These are phyloP conservation scores for Actenoides lindsayi DNA, from an alignment of 2,113 vertebrate species.

Conservation along the genomic window DNA sequence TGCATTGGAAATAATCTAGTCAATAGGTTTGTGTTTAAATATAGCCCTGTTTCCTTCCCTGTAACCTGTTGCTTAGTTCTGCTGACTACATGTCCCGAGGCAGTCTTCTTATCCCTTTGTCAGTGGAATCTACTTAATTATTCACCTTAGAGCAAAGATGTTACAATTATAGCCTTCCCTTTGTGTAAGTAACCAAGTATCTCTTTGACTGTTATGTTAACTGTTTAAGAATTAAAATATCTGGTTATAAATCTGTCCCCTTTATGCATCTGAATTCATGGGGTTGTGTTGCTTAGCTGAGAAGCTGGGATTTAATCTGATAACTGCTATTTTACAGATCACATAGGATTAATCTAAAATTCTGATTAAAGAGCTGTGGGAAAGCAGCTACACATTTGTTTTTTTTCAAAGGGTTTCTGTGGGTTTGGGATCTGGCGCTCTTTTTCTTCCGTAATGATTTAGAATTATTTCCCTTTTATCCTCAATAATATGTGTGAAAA, in stretches of 20 bases:
- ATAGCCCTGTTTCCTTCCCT: slow-evolving; percentile 27
- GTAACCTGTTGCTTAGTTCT: slow-evolving; percentile 52
- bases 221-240: slow-evolving; percentile 53
- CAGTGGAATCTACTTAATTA: slow-evolving; percentile 66
- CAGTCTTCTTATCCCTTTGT: slow-evolving; percentile 66
- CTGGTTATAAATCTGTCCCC: slow-evolving; percentile 32
- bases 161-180: slow-evolving; percentile 58
- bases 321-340: slow-evolving; percentile 21
- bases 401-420: neutral
- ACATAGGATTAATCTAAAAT: neutral
- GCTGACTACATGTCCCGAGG: slow-evolving; percentile 44
- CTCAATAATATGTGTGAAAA: neutral
- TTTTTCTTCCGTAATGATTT: neutral
- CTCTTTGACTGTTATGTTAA: slow-evolving; percentile 59
- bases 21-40: slow-evolving; percentile 48
- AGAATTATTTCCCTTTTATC: neutral
- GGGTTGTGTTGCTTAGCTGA: neutral
- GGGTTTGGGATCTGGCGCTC: neutral
- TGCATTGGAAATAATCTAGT: neutral
- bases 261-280: slow-evolving; percentile 8
- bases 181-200: slow-evolving; percentile 46
- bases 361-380: slow-evolving; percentile 19
- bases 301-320: slow-evolving; percentile 33
- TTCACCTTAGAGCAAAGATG: slow-evolving; percentile 61
- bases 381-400: neutral